A percentile compares a stretch with the other conserved stretches of the same genome.
Evolutionary conservation across 1,140 invertebrate species (phyloP).

Genomic region (Drosophila aff.): DNA sequence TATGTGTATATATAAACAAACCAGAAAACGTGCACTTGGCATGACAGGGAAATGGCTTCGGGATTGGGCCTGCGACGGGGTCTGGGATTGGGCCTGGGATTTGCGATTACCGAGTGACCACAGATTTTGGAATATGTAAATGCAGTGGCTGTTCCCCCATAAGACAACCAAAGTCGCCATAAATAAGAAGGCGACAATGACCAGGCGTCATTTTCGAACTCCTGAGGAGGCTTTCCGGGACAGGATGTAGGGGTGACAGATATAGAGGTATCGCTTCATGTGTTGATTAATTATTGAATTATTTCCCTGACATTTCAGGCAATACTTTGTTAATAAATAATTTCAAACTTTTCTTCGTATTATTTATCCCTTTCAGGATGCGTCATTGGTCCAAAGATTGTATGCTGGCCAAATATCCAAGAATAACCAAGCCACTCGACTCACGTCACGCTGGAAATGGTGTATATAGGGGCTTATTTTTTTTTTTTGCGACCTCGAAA

Average conservation of each 20-base stretch:
- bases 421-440: slow-evolving; percentile 24
- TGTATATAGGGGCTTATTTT: slow-evolving; percentile 33
- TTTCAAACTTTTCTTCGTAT: not conserved
- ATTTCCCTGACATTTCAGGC: not conserved
- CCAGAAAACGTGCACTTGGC: slow-evolving; percentile 49
- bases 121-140: slow-evolving; percentile 69
- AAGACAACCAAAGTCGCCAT: slow-evolving; percentile 51
- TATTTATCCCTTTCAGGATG: slow-evolving; percentile 42
- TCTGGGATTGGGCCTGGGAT: slow-evolving; percentile 33
- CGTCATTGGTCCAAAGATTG: slow-evolving; percentile 55
- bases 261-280: too few relatives aligned
- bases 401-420: slow-evolving; percentile 18
- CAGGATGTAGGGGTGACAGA: slow-evolving; percentile 4
- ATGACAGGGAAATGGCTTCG: slow-evolving; percentile 40
- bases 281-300: not conserved
- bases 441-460: slow-evolving; percentile 48
- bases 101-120: slow-evolving; percentile 47
- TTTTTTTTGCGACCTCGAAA: slow-evolving; percentile 67
- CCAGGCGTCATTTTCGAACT: slow-evolving; percentile 71
- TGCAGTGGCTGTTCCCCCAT: slow-evolving; percentile 46
- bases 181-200: slow-evolving; percentile 66
- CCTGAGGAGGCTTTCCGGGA: slow-evolving; percentile 41
- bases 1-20: slow-evolving; percentile 47
- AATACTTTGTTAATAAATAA: not conserved
- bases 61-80: slow-evolving; percentile 28